Base-by-base conservation (phyloP, 2,888 invertebrate genomes). In the Harmothoe impar region DNA sequence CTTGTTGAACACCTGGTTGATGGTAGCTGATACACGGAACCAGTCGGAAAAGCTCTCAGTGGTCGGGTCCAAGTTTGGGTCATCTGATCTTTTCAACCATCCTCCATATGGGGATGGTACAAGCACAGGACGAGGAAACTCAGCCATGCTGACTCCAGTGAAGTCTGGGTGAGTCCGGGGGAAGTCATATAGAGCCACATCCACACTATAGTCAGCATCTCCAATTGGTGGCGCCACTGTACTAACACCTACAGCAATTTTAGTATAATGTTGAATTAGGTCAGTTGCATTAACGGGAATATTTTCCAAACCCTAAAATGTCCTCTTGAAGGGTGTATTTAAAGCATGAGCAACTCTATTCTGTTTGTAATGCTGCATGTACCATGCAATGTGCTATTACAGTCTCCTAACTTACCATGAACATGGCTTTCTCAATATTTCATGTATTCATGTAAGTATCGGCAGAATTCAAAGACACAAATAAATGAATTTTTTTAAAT, bases 1-100 rank as follows among this genome's bases (percentile, higher is more conserved):
- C 23, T 56, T 56, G 20, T 17, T 25, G 23, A 56, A 56, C 29
- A 88, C 54, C 33, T 88, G 88, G 62, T 88, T 56, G 52, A 93
- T 93, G 1, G 90, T 91, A 0, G 90, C 91, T 0, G 92, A 78
- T 17, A 52, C 17, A 62, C 92, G 56, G 90, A 92, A 94, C 94
- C 94, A 94, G 25, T 93, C 92, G 12, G 94, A 94, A 90, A 94
- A 94, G 0, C 93, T 92, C 89, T 94, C 94, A 0, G 92, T 31
- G 0, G 91, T 91, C 0, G 94, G 94, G 10, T 91, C 92, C 43
- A 72, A 51, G 10, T 43, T 43, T 43, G 43, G 43, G 10, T 43
- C 43, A 43, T 43, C 43, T 43, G 94, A 93, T 15, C 90, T 86
- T 35, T 92, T 77, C 12, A 94, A 93, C 92, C 92, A 92, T 3